Evolutionary conservation across 1,140 invertebrate genomes (phyloP), one percentile per base, ranked within the genome.

Genomic region (Ganaspis sp.): DNA sequence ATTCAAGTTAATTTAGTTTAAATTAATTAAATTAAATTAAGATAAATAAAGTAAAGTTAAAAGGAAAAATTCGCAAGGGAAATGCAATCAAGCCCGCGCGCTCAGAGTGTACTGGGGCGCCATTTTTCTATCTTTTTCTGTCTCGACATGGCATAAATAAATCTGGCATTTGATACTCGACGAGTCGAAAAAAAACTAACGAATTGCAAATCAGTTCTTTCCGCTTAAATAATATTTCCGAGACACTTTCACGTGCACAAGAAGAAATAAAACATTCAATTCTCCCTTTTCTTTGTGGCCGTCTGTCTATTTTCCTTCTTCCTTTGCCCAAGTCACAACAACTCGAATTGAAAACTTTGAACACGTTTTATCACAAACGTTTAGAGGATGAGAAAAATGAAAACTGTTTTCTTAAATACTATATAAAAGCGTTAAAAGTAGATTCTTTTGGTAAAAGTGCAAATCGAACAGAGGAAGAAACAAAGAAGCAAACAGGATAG

Each of bases 381-480:
- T 26, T 26, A 5, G 12, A 21, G 19, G 5, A 11, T 21, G 23
- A 3, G 15, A 64, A 26, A 64, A 64, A 64, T 26, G 23, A 64
- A 64, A 64, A 64, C 58, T 64, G 58, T 29, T 29, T 4, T 29
- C 58, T 64, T 64, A 64, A 64, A 64, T 64, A 64, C 58, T 64
- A 64, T 64, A 29, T 29, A 64, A 64, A 64, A 64, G 58, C 58
- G 58, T 64, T 64, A 64, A 64, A 64, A 64, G 58, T 64, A 64
- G n/a, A 64, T 64, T 29, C 15, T 64, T 64, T 64, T 64, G 58
- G 58, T 64, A 64, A 64, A 64, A 58, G 26, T 64, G 58, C 11
- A 29, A 64, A 29, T 64, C 58, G 26, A 64, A 21, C 58, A 23
- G 8, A n/a, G 58, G 58, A 64, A 64, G 23, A 64, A 64, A 64